A percentile compares a stretch with the other conserved stretches of the same genome.
phyloP scores from a whole-genome alignment of 1,140 invertebrate genomes.

The Zaprionus africanus region DNA sequence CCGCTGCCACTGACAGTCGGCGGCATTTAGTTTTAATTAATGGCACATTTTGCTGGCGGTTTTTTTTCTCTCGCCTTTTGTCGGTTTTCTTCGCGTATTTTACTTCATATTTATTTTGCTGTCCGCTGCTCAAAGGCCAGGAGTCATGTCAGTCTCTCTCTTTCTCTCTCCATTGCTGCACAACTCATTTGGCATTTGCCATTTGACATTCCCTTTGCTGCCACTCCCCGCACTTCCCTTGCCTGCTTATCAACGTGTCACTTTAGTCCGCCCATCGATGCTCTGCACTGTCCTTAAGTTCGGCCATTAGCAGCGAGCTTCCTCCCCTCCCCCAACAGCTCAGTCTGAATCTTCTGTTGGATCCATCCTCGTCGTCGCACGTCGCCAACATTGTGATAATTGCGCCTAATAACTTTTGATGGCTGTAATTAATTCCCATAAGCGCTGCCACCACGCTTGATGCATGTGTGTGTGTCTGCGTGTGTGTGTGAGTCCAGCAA shows the following conservation, averaged over 20 bases:
- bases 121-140: conserved; percentile 21
- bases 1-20: conserved; percentile 69
- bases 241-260: background rate
- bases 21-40: conserved; percentile 83
- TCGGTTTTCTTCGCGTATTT: conserved; percentile 3
- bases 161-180: conserved; percentile 13
- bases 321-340: background rate
- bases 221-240: background rate
- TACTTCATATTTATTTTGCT: conserved; percentile 16
- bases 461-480: conserved; percentile 27
- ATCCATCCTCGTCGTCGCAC: conserved; percentile 39
- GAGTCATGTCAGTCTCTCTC: conserved; percentile 21
- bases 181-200: conserved; percentile 49
- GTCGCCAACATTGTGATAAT: conserved; percentile 77
- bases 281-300: conserved; percentile 31
- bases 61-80: conserved; percentile 29
- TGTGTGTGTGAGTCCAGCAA: background rate
- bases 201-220: conserved; percentile 22
- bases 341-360: background rate
- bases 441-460: conserved; percentile 42
- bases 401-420: conserved; percentile 82
- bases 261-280: conserved; percentile 9
- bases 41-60: conserved; percentile 68
- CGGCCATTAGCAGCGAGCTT: conserved; percentile 17
- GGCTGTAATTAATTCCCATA: conserved; percentile 81